These are phyloP conservation scores for Eulemur rufifrons DNA, from an alignment of 2,113 vertebrate genomes.

Conservation along the genomic window DNA sequence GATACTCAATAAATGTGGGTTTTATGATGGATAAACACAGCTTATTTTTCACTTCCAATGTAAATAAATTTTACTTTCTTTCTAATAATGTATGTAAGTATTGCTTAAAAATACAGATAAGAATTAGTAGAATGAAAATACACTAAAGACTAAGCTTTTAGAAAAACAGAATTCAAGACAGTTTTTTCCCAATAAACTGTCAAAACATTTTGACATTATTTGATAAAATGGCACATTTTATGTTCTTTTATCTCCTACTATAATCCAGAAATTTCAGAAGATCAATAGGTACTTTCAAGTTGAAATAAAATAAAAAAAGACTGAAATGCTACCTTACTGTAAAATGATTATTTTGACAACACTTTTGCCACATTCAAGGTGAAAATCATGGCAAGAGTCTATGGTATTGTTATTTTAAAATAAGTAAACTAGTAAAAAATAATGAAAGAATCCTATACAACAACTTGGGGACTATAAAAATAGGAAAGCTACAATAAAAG, in stretches of 20 bases:
- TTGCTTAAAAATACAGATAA: not conserved
- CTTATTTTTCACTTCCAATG: not conserved
- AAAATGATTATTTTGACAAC: not conserved
- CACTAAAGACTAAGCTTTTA: not conserved
- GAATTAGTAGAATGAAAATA: not conserved
- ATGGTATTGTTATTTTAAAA: constrained; percentile 37
- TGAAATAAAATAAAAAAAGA: constrained; percentile 49
- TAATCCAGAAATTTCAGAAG: not conserved
- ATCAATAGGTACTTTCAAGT: not conserved
- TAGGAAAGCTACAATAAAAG: constrained; percentile 48
- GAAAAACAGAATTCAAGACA: not conserved
- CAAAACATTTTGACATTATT: not conserved
- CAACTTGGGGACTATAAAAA: constrained; percentile 33
- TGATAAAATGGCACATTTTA: not conserved
- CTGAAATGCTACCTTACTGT: not conserved
- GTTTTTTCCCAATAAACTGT: not conserved
- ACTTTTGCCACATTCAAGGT: not conserved
- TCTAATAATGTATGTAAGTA: not conserved
- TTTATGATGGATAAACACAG: not conserved
- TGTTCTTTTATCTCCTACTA: not conserved
- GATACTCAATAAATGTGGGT: not conserved
- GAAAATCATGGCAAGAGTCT: constrained; percentile 41
- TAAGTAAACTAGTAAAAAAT: constrained; percentile 61
- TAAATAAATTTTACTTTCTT: not conserved
- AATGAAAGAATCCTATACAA: constrained; percentile 1